These are phyloP conservation scores for Myotis vivesi DNA, from an alignment of 2,797 vertebrate genomes.

Conservation along the genomic window DNA sequence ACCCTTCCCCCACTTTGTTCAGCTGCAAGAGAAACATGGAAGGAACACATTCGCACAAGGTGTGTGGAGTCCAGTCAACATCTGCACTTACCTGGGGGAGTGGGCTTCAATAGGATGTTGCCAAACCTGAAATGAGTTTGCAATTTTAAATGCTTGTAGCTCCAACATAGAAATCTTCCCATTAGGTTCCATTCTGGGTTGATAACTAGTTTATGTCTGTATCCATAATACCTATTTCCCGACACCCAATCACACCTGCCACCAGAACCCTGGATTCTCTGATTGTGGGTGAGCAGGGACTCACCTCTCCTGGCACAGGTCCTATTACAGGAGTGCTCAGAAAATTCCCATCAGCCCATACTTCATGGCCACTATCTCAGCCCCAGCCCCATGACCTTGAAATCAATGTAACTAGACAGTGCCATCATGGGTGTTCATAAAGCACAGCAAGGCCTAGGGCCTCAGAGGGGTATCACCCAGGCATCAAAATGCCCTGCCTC, in stretches of 20 bases:
- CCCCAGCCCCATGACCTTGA: background rate
- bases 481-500: background rate
- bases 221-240: background rate
- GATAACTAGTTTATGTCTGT: background rate
- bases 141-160: background rate
- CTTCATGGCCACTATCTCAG: background rate
- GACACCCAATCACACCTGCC: too few species aligned
- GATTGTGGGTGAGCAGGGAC: accelerated
- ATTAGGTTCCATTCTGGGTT: background rate
- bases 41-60: background rate
- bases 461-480: background rate
- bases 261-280: background rate
- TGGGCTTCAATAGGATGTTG: background rate
- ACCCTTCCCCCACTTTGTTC: background rate
- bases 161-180: background rate
- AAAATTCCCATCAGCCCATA: background rate
- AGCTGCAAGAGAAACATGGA: background rate
- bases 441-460: background rate
- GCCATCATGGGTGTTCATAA: background rate
- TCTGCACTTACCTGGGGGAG: background rate
- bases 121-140: background rate
- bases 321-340: background rate
- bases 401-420: background rate
- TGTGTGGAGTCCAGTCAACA: background rate
- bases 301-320: background rate